phyloP scores from a whole-genome alignment of 35 echinoderm and acorn worm species.

The Stichopus chloronotus region DNA sequence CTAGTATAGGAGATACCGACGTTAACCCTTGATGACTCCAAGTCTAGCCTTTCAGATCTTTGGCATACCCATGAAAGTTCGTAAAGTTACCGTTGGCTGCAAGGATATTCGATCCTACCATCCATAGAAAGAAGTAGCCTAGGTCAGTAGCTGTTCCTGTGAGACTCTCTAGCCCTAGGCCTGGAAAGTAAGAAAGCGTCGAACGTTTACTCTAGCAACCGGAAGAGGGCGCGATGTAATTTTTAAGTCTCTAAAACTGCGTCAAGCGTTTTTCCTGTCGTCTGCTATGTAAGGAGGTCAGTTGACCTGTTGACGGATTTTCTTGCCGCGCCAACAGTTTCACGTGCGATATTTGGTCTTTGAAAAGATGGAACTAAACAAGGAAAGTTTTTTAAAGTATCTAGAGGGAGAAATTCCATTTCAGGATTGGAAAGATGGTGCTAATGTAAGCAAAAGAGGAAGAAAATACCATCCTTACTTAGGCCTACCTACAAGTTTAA shows the following conservation, averaged over 20 bases:
- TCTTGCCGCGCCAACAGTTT: no score
- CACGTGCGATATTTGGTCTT: background rate
- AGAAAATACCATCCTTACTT: no score
- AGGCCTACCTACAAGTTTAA: background rate
- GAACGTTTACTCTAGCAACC: constrained; percentile 34
- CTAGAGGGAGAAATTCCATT: constrained; percentile 85
- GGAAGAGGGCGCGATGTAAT: background rate
- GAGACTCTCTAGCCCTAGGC: no score
- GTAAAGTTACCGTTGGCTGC: no score
- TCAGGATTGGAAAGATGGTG: constrained; percentile 76
- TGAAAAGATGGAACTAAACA: constrained; percentile 34
- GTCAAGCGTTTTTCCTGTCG: background rate
- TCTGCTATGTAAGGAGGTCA: background rate
- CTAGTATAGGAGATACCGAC: no score
- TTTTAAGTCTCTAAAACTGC: background rate
- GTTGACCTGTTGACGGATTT: no score
- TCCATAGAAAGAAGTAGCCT: no score
- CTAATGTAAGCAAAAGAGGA: constrained; percentile 50
- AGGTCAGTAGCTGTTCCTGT: no score
- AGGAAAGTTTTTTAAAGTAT: constrained; percentile 76
- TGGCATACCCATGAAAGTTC: no score
- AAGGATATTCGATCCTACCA: no score
- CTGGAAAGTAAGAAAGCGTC: background rate
- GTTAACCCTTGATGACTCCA: no score
- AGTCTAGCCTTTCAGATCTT: no score